Evolutionary conservation across 1,140 invertebrate genomes (phyloP).

Genomic region (Diorhabda elongata): DNA sequence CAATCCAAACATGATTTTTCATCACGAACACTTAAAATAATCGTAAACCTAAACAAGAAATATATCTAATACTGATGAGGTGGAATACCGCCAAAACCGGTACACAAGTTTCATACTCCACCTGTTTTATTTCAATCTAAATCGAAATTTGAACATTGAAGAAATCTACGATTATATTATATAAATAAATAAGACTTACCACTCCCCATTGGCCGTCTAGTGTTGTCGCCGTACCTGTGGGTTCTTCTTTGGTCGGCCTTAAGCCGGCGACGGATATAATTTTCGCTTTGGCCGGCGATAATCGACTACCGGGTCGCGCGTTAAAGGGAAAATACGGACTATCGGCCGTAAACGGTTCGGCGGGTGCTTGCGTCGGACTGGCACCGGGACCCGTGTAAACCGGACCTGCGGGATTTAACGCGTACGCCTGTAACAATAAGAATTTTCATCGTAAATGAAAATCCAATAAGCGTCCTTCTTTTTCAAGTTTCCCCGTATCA

Average conservation of each 20-base stretch:
- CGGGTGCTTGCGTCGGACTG: constrained; percentile 41
- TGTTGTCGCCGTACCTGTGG: constrained; percentile 30
- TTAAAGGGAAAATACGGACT: constrained; percentile 47
- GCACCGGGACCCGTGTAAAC: constrained; percentile 44
- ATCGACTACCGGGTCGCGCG: constrained; percentile 37
- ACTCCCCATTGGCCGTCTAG: constrained; percentile 44
- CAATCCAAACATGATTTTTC: too few species aligned
- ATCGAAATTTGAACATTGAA: too few species aligned
- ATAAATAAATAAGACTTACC: constrained; percentile 35
- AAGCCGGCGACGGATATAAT: constrained; percentile 20
- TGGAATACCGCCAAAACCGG: too few species aligned
- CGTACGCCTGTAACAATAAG: constrained; percentile 42
- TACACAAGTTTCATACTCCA: background rate
- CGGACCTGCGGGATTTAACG: constrained; percentile 45
- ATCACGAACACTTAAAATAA: too few species aligned
- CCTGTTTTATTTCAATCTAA: background rate
- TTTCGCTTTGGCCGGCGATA: constrained; percentile 43
- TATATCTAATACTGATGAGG: too few species aligned
- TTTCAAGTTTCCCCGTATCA: too few species aligned
- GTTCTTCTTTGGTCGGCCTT: constrained; percentile 38
- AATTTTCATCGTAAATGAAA: too few species aligned
- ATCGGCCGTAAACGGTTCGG: constrained; percentile 45
- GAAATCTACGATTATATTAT: too few species aligned
- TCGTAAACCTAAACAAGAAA: too few species aligned
- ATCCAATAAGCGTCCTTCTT: too few species aligned